These are phyloP conservation scores for Iselma pallidipennis DNA, from an alignment of 2,888 invertebrate species.

Conservation along the genomic window DNA sequence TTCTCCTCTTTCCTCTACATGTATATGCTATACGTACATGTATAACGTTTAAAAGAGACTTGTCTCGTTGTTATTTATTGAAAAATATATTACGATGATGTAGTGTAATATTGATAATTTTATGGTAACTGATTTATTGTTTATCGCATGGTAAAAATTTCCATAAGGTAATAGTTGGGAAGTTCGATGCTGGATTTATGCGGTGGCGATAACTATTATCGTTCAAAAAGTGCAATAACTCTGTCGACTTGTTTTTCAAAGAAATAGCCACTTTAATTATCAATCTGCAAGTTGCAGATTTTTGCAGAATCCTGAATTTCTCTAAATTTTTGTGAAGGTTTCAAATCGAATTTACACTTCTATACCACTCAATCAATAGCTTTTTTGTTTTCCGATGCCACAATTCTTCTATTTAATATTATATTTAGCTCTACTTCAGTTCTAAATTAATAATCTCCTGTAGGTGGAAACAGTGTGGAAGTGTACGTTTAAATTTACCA, in stretches of 20 bases:
- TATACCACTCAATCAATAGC: too few species aligned
- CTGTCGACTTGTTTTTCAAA: not conserved
- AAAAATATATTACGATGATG: not conserved
- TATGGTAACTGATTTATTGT: slow-evolving; percentile 19
- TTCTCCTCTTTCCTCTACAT: not conserved
- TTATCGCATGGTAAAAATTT: slow-evolving; percentile 8
- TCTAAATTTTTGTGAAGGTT: not conserved
- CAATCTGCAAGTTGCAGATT: not conserved
- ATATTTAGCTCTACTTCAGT: too few species aligned
- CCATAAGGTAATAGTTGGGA: not conserved
- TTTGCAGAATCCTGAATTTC: not conserved
- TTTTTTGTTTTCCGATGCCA: too few species aligned
- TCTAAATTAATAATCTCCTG: too few species aligned
- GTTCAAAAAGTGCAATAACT: not conserved
- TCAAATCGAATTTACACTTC: not conserved
- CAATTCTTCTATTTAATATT: too few species aligned
- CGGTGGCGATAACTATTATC: not conserved
- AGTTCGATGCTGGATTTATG: not conserved
- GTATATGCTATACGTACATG: slow-evolving; percentile 4
- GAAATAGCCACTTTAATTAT: not conserved
- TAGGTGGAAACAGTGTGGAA: too few species aligned
- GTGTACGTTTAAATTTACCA: too few species aligned
- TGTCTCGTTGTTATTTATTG: slow-evolving; percentile 7
- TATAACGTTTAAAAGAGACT: slow-evolving; percentile 9
- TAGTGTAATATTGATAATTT: slow-evolving; percentile 18